Evolutionary conservation across 2,797 vertebrate species (phyloP).

Genomic region (Staurois parvus): DNA sequence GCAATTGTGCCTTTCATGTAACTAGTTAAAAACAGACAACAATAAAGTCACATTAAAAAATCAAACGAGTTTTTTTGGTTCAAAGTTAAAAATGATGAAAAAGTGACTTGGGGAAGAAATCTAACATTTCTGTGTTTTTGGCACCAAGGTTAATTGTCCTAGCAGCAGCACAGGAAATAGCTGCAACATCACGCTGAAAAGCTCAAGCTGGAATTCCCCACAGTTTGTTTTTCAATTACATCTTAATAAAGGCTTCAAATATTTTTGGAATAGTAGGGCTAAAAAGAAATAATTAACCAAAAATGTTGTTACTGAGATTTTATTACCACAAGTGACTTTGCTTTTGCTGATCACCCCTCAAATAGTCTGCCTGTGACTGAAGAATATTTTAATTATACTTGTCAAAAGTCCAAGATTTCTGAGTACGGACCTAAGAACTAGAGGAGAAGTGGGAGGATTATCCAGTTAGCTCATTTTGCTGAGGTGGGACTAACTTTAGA

Average conservation of each 20-base stretch:
- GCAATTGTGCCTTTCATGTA: neutral
- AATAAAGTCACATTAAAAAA: constrained; percentile 8
- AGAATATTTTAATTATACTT: constrained; percentile 28
- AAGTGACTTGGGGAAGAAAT: neutral
- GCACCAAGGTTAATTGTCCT: constrained; percentile 33
- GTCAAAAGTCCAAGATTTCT: neutral
- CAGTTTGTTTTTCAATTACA: constrained; percentile 12
- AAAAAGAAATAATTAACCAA: constrained; percentile 21
- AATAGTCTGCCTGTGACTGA: constrained; percentile 31
- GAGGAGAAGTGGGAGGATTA: too few species aligned
- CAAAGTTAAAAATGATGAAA: constrained; percentile 7
- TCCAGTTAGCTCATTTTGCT: too few species aligned
- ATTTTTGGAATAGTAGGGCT: neutral
- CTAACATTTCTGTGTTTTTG: constrained; percentile 32
- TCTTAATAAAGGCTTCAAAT: constrained; percentile 21
- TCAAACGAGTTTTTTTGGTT: neutral
- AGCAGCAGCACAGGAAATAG: constrained; percentile 15
- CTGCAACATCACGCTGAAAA: constrained; percentile 25
- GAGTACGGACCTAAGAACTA: neutral
- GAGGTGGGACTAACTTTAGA: neutral
- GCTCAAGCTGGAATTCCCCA: constrained; percentile 39
- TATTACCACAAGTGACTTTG: neutral
- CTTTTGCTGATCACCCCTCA: neutral
- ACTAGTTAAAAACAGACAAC: neutral
- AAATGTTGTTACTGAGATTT: constrained; percentile 7